A percentile compares a stretch with the other conserved stretches of the same genome.
These are phyloP conservation scores for Gymnocephalus cernua DNA, from an alignment of 2,113 vertebrate species.

Conservation along the genomic window DNA sequence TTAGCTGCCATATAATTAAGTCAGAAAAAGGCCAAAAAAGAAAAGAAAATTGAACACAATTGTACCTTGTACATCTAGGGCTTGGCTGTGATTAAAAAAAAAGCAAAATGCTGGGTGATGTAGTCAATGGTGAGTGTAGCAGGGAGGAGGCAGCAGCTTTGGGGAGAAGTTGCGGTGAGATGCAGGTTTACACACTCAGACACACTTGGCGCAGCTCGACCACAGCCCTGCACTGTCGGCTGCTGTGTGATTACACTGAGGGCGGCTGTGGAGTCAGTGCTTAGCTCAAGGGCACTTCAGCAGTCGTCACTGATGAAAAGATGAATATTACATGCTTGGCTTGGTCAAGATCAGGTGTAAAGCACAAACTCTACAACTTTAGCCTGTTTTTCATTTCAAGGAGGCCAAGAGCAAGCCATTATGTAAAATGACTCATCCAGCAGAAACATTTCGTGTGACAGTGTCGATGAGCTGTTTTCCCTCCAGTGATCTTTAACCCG, in stretches of 20 bases:
- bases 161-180: slow-evolving; percentile 36
- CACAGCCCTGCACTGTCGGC: slow-evolving; percentile 50
- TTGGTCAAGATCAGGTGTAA: slow-evolving; percentile 32
- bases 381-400: slow-evolving; percentile 17
- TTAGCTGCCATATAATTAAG: slow-evolving; percentile 51
- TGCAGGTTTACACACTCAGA: slow-evolving; percentile 45
- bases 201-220: slow-evolving; percentile 37
- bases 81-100: slow-evolving; percentile 17
- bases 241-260: slow-evolving; percentile 59
- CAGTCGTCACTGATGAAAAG: slow-evolving; percentile 48
- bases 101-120: background rate
- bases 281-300: slow-evolving; percentile 76
- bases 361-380: slow-evolving; percentile 10
- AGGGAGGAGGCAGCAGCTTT: slow-evolving; percentile 17
- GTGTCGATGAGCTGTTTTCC: slow-evolving; percentile 14
- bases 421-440: slow-evolving; percentile 27
- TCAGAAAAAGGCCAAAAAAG: slow-evolving; percentile 23
- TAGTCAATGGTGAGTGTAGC: slow-evolving; percentile 2
- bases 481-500: slow-evolving; percentile 14
- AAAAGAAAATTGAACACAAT: slow-evolving; percentile 7
- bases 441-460: slow-evolving; percentile 3
- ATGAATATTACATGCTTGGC: slow-evolving; percentile 48
- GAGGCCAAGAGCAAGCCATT: slow-evolving; percentile 10
- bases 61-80: background rate
- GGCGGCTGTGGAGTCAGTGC: slow-evolving; percentile 62